Evolutionary conservation across 2,888 invertebrate genomes (phyloP).

Genomic region (Ochropleura plecta): DNA sequence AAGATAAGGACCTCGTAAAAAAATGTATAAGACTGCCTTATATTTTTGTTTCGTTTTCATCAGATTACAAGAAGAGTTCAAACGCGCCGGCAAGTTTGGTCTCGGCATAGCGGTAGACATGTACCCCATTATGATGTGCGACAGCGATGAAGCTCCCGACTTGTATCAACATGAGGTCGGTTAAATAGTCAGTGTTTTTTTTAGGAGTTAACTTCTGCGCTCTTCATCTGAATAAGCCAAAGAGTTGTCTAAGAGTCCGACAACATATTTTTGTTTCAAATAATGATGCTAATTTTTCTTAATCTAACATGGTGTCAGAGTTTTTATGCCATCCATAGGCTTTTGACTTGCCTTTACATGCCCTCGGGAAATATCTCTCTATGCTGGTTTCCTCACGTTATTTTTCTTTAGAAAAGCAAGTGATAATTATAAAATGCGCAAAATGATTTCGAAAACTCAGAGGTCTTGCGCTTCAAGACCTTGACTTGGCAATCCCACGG

Average conservation of each 20-base stretch:
- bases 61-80: slow-evolving; percentile 92
- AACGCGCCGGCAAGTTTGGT: slow-evolving; percentile 92
- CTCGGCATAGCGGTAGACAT: slow-evolving; percentile 93
- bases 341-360: too few relatives aligned
- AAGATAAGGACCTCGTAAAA: too few relatives aligned
- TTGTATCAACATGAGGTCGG: slow-evolving; percentile 90
- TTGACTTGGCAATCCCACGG: too few relatives aligned
- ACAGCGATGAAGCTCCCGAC: slow-evolving; percentile 93
- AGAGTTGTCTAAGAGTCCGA: not conserved
- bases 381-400: too few relatives aligned
- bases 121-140: slow-evolving; percentile 93
- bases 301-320: too few relatives aligned
- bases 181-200: not conserved
- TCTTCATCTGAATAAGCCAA: not conserved
- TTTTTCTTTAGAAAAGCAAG: too few relatives aligned
- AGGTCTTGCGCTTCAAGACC: too few relatives aligned
- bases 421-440: too few relatives aligned
- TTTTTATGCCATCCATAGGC: too few relatives aligned
- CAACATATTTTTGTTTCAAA: not conserved
- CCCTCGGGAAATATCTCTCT: too few relatives aligned
- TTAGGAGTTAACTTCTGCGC: not conserved
- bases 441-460: too few relatives aligned
- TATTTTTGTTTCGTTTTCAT: not conserved
- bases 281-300: not conserved
- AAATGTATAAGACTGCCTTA: not conserved